Evolutionary conservation across 1,140 invertebrate species (phyloP), one percentile per base, ranked within the genome.

Genomic region (Temnothorax longispinosus): DNA sequence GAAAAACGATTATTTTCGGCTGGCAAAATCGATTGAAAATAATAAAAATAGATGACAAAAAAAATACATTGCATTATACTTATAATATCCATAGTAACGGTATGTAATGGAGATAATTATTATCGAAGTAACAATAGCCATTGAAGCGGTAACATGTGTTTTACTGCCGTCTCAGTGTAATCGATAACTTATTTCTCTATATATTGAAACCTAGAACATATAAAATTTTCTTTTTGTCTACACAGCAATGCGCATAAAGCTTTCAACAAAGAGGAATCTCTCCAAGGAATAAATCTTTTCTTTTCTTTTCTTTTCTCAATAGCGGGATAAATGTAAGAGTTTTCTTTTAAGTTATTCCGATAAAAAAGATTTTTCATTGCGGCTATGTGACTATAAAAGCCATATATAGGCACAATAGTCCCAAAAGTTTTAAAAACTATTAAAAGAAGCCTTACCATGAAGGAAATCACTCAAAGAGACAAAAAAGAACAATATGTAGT

Each of bases 1-100:
- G n/a, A 82, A 21, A 76, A 10, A 32, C 47, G 67, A 85, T 85
- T 82, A 90, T 85, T 85, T 32, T 27, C 10, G 41, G 11, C 27
- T 44, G n/a, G 44, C 27, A 77, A 77, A 86, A 90, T 90, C 81
- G 81, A 90, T 90, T 65, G 56, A 44, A 27, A 60, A 15, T 75
- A 80, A 90, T 91, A 90, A 91, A 88, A 84, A 84, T 86, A 47
- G n/a, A 38, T 90, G 81, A 89, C 87, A 35, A 27, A 27, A 27
- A 27, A 27, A 27, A 82, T 54, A 82, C 54, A 62, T 44, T 69
- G 69, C 54, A 41, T 54, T 41, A 21, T 47, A 32, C 54, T 84
- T 52, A 77, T 52, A 77, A 76, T 85, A 77, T 27, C 35, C 62
- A 60, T 7, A 56, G 44, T 85, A 85, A 76, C 71, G n/a, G 77